phyloP scores from a whole-genome alignment of 2,113 vertebrate species.

The Brachypodius melanocephalos region DNA sequence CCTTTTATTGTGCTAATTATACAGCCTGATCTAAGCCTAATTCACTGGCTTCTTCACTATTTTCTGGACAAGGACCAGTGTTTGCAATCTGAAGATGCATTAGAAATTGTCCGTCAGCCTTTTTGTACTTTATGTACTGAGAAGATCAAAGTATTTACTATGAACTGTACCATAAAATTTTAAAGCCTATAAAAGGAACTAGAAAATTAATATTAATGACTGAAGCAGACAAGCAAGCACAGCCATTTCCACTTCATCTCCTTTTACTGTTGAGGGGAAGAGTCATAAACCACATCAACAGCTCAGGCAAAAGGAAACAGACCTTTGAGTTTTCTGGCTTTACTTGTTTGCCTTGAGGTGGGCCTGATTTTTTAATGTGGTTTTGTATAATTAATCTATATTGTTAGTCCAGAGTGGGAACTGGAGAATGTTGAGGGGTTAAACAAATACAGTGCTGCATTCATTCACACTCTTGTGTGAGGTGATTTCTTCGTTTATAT shows the following conservation, averaged over 20 bases:
- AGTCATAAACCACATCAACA: constrained; percentile 13
- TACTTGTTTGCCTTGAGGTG: neutral
- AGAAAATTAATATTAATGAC: constrained; percentile 35
- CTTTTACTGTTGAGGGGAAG: neutral
- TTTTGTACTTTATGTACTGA: constrained; percentile 15
- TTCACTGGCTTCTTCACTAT: neutral
- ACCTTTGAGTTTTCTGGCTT: neutral
- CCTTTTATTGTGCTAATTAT: neutral
- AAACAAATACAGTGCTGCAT: neutral
- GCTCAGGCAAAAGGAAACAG: neutral
- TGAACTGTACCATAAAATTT: constrained; percentile 9
- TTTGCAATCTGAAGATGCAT: neutral
- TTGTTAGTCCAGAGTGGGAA: neutral
- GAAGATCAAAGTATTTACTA: constrained; percentile 17
- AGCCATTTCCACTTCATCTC: constrained; percentile 37
- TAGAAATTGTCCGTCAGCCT: neutral
- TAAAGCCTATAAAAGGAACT: constrained; percentile 21
- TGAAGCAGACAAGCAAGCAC: constrained; percentile 21
- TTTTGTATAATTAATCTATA: neutral
- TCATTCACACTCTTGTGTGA: neutral
- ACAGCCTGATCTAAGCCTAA: neutral
- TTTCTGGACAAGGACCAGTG: neutral
- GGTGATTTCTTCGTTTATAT: neutral
- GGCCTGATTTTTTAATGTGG: neutral
- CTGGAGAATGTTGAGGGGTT: neutral